These are phyloP conservation scores for Metaphire vulgaris DNA, from an alignment of 1,140 invertebrate species.

Conservation along the genomic window DNA sequence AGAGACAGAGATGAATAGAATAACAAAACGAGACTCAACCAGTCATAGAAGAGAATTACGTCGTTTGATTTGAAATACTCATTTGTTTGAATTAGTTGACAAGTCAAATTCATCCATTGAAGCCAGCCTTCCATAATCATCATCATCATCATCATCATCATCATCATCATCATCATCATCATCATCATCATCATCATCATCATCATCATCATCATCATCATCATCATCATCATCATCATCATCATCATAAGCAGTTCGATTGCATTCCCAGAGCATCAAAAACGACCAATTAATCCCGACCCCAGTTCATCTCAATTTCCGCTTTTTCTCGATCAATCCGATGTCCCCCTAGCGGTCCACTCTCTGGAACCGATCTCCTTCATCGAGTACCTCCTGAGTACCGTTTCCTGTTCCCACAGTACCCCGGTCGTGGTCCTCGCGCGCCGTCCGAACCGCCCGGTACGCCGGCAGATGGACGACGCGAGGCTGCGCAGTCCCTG, in stretches of 20 bases:
- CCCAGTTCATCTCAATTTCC: background rate
- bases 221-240: constrained; percentile 28
- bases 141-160: too few relatives aligned
- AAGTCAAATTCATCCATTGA: too few relatives aligned
- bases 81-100: too few relatives aligned
- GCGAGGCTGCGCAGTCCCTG: constrained; percentile 10
- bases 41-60: too few relatives aligned
- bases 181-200: constrained; percentile 25
- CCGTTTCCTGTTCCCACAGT: background rate
- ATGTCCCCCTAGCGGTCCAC: background rate
- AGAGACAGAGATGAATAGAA: too few relatives aligned
- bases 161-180: constrained; percentile 27
- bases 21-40: too few relatives aligned
- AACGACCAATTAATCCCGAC: background rate
- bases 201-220: constrained; percentile 25
- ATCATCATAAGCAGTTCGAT: too few relatives aligned
- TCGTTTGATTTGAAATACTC: too few relatives aligned
- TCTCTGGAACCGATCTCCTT: background rate
- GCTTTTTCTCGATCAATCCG: background rate
- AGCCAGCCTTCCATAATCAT: too few relatives aligned
- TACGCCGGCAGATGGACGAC: too few relatives aligned
- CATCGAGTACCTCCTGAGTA: background rate
- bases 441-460: background rate
- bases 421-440: too few relatives aligned
- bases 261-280: too few relatives aligned